phyloP scores from a whole-genome alignment of 2,888 invertebrate genomes.

The Tetranychus piercei region DNA sequence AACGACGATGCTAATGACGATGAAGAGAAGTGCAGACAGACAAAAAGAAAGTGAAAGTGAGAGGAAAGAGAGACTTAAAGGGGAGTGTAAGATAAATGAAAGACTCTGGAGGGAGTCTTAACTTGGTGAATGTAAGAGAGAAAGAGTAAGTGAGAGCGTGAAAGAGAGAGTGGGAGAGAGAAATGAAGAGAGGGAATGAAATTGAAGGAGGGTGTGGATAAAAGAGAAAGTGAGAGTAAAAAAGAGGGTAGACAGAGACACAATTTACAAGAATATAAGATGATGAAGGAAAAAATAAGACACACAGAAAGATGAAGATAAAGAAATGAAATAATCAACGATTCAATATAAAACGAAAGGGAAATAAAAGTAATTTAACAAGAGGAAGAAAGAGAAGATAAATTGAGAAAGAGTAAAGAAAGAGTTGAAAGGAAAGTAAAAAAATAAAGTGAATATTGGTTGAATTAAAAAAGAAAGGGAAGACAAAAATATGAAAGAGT shows the following conservation, averaged over 20 bases:
- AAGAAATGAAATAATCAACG: background rate
- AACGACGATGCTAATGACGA: background rate
- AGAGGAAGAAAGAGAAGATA: background rate
- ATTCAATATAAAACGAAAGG: background rate
- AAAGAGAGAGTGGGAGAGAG: constrained; percentile 6
- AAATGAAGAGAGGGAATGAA: background rate
- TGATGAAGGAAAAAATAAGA: constrained; percentile 1
- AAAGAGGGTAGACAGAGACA: background rate
- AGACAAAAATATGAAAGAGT: background rate
- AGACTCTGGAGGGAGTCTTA: background rate
- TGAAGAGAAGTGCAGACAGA: background rate
- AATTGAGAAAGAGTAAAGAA: background rate
- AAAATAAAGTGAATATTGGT: too few relatives aligned
- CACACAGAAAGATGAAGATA: background rate
- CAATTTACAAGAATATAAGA: background rate
- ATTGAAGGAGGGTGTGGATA: background rate
- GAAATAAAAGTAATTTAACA: background rate
- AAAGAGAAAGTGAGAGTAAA: background rate
- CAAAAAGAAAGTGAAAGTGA: constrained; percentile 6
- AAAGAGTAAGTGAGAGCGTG: background rate
- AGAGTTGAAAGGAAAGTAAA: background rate
- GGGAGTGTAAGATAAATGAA: background rate
- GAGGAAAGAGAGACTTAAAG: background rate
- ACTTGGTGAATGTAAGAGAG: constrained; percentile 3
- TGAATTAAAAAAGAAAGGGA: too few relatives aligned